phyloP scores from a whole-genome alignment of 2,888 invertebrate species.

The Zelleria hepariella region DNA sequence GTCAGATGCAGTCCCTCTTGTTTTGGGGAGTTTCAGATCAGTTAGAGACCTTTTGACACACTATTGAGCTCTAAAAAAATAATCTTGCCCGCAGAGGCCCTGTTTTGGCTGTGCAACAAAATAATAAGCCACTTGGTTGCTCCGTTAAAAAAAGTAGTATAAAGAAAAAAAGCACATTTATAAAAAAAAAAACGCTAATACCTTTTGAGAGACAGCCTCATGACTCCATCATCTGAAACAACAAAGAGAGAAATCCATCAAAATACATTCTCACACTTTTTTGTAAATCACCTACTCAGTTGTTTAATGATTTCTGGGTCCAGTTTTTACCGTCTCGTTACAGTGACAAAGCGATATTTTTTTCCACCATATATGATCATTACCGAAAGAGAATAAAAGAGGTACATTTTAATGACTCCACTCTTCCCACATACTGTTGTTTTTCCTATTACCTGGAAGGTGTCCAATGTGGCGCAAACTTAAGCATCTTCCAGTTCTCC shows the following conservation, averaged over 20 bases:
- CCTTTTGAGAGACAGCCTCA: conserved; percentile 1
- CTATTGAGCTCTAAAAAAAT: too few species aligned
- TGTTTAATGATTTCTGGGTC: neutral
- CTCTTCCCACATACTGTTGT: conserved; percentile 58
- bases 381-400: conserved; percentile 41
- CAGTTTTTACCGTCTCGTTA: conserved; percentile 11
- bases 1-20: too few species aligned
- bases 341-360: conserved; percentile 29
- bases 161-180: too few species aligned
- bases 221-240: conserved; percentile 9
- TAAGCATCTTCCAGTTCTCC: neutral
- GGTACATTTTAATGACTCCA: conserved; percentile 44
- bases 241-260: conserved; percentile 4
- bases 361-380: conserved; percentile 27
- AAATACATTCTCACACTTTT: conserved; percentile 4
- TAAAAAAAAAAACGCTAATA: neutral
- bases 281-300: neutral
- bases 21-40: too few species aligned
- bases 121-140: too few species aligned
- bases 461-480: conserved; percentile 29
- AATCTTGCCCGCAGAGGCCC: too few species aligned
- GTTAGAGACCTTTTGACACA: too few species aligned
- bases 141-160: too few species aligned
- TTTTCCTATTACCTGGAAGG: conserved; percentile 57
- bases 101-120: too few species aligned